These are phyloP conservation scores for Coendou prehensilis DNA, from an alignment of 2,797 vertebrate species.

Conservation along the genomic window DNA sequence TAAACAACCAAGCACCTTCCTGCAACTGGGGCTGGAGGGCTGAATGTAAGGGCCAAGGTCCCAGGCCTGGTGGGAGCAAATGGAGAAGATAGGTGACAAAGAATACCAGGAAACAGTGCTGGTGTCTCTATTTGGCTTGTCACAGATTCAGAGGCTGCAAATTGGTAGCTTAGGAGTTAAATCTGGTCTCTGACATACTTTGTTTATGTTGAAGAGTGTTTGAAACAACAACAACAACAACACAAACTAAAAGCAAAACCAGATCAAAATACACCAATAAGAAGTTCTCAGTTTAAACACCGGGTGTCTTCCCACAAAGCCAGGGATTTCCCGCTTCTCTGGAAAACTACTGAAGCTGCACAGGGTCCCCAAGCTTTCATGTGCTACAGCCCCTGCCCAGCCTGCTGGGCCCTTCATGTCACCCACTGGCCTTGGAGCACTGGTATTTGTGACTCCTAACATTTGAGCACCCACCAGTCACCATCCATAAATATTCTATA, in stretches of 20 bases:
- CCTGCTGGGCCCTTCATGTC: background rate
- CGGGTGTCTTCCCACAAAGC: background rate
- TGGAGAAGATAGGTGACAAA: fast-evolving
- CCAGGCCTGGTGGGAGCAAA: fast-evolving
- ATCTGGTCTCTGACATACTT: background rate
- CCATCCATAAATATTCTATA: background rate
- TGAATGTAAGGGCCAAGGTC: too few species aligned
- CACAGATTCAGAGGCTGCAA: background rate
- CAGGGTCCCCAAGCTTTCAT: background rate
- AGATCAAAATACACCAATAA: background rate
- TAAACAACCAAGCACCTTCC: background rate
- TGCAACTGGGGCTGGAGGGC: fast-evolving
- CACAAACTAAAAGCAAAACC: background rate
- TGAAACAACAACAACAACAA: background rate
- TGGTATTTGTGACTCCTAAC: background rate
- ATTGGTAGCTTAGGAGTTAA: background rate
- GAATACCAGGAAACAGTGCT: too few species aligned
- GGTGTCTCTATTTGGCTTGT: background rate
- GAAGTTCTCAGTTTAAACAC: background rate
- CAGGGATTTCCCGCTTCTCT: background rate
- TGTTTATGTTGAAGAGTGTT: background rate
- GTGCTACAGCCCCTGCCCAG: fast-evolving
- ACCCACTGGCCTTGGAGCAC: background rate
- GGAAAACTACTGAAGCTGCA: background rate
- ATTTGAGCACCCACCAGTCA: too few species aligned